These are phyloP conservation scores for Helicoverpa armigera DNA, from an alignment of 1,140 invertebrate genomes.

Conservation along the genomic window DNA sequence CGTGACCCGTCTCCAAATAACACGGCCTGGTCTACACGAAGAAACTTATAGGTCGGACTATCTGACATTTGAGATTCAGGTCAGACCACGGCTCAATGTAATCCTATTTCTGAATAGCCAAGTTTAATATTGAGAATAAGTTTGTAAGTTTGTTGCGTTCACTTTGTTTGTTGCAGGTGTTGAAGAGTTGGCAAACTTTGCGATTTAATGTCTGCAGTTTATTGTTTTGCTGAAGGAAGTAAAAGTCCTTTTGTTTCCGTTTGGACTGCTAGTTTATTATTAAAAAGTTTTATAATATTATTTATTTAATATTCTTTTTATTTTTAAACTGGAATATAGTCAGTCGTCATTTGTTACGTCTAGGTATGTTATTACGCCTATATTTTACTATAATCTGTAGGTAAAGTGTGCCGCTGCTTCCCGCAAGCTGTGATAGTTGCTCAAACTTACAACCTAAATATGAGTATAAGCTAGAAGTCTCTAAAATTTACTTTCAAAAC, in stretches of 20 bases:
- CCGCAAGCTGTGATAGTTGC: no score
- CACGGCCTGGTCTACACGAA: slow-evolving; percentile 7
- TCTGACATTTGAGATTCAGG: slow-evolving; percentile 57
- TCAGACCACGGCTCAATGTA: slow-evolving; percentile 46
- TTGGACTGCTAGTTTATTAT: neutral
- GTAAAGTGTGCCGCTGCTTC: no score
- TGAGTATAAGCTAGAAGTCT: no score
- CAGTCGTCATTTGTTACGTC: no score
- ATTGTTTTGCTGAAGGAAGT: neutral
- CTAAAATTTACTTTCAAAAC: slow-evolving; percentile 14
- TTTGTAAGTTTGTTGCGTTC: slow-evolving; percentile 45
- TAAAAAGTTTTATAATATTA: neutral
- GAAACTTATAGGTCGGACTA: slow-evolving; percentile 40
- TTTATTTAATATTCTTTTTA: neutral
- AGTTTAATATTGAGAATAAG: slow-evolving; percentile 53
- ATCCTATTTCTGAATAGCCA: slow-evolving; percentile 49
- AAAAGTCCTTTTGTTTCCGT: slow-evolving; percentile 6
- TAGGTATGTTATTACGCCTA: no score
- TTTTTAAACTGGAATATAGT: no score
- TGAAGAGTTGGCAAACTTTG: slow-evolving; percentile 16
- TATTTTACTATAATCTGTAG: no score
- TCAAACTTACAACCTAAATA: no score
- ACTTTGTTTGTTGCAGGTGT: slow-evolving; percentile 11
- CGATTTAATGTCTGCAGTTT: slow-evolving; percentile 14
- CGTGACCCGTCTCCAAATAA: slow-evolving; percentile 41